Evolutionary conservation across 2,888 invertebrate genomes (phyloP).

Genomic region (Drosophila longiperda): DNA sequence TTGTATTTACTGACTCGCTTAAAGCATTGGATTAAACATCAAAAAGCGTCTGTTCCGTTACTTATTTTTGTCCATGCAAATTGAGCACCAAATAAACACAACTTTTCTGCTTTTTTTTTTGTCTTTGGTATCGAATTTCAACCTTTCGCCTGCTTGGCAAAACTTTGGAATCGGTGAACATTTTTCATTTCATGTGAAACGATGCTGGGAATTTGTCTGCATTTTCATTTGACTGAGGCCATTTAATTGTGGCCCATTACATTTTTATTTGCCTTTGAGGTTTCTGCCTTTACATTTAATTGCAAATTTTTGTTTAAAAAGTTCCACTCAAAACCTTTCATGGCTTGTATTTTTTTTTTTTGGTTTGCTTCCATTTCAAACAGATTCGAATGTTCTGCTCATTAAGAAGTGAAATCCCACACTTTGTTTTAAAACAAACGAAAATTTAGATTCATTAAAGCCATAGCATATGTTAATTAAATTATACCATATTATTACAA

Average conservation of each 20-base stretch:
- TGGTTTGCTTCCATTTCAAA: neutral
- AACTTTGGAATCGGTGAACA: conserved; percentile 48
- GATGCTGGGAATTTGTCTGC: conserved; percentile 59
- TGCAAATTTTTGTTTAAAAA: conserved; percentile 65
- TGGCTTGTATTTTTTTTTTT: neutral
- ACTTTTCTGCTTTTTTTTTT: conserved; percentile 20
- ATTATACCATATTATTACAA: conserved; percentile 22
- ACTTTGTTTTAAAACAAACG: conserved; percentile 12
- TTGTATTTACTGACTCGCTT: conserved; percentile 29
- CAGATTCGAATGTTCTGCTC: conserved; percentile 55
- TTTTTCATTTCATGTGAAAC: conserved; percentile 67
- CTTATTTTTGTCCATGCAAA: conserved; percentile 39
- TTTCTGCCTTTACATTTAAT: conserved; percentile 70
- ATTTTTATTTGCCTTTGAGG: conserved; percentile 73
- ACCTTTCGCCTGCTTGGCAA: conserved; percentile 38
- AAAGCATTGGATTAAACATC: conserved; percentile 53
- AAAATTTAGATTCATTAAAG: conserved; percentile 25
- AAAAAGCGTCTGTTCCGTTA: conserved; percentile 46
- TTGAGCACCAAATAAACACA: conserved; percentile 30
- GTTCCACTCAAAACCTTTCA: conserved; percentile 19
- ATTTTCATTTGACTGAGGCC: conserved; percentile 26
- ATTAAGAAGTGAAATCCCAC: conserved; percentile 57
- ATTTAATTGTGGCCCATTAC: conserved; percentile 71
- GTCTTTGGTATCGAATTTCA: conserved; percentile 47
- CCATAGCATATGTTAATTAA: conserved; percentile 19